These are phyloP conservation scores for Tinea semifulvella DNA, from an alignment of 2,888 invertebrate species.

Conservation along the genomic window DNA sequence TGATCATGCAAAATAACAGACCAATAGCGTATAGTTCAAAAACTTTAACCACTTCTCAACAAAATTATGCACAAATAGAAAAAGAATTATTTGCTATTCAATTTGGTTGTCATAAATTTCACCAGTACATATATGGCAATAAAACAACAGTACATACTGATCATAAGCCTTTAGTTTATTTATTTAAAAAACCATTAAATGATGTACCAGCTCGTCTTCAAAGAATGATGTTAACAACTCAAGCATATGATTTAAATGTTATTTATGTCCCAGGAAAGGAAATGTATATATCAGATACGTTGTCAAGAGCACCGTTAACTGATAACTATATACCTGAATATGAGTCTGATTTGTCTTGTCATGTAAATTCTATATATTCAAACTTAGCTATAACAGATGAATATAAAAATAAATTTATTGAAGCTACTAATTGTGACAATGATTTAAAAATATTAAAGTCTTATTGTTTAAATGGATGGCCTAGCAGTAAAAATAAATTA, in stretches of 20 bases:
- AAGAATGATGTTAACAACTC: constrained; percentile 23
- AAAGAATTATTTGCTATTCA: constrained; percentile 22
- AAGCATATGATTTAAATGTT: constrained; percentile 23
- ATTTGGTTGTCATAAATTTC: constrained; percentile 21
- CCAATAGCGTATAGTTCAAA: constrained; percentile 24
- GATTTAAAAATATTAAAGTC: too few relatives aligned
- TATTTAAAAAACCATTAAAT: constrained; percentile 23
- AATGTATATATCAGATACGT: constrained; percentile 25
- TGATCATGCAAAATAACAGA: constrained; percentile 21
- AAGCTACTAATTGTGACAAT: too few relatives aligned
- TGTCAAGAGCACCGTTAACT: constrained; percentile 22
- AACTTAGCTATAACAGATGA: too few relatives aligned
- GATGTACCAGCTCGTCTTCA: constrained; percentile 22
- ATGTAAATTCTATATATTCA: too few relatives aligned
- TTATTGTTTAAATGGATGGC: too few relatives aligned
- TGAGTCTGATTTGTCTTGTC: too few relatives aligned
- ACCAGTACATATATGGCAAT: constrained; percentile 16
- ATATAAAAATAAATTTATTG: too few relatives aligned
- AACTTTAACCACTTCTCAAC: constrained; percentile 18
- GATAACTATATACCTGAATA: too few relatives aligned
- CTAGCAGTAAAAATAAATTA: too few relatives aligned
- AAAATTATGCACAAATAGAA: constrained; percentile 23
- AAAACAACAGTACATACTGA: constrained; percentile 23
- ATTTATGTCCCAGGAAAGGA: constrained; percentile 24
- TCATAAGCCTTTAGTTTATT: constrained; percentile 26